Evolutionary conservation across 1,140 invertebrate species (phyloP), one percentile per base, ranked within the genome.

Genomic region (Wiebesia pumilae): DNA sequence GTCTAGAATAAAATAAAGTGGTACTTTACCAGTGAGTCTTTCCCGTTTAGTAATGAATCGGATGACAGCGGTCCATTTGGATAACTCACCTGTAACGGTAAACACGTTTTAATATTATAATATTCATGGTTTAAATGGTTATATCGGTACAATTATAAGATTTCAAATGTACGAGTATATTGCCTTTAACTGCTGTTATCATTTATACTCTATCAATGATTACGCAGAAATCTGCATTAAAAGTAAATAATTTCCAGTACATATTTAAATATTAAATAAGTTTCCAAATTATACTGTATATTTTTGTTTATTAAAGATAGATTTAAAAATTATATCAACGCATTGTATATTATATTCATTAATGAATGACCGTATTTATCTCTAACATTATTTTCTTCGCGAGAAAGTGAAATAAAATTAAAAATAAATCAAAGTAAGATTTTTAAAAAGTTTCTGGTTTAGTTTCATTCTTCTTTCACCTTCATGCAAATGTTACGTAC

Each of bases 21-120:
- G 43, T 87, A 83, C 86, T 35, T 87, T 87, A 87, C 86, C 86
- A 87, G 73, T 84, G 86, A 87, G 58, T 87, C 86, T 87, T 84
- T 87, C n/a, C 86, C 86, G 84, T 87, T 87, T 80, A 87, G 86
- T 43, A 87, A 87, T 43, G 86, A 87, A 33, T 87, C 86, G 58
- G 86, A 87, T 80, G 86, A 87, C 35, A 83, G 86, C 40, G 86
- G 86, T 43, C 86, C 86, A 38, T 87, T 87, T 19, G 86, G 75
- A 83, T 87, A 87, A 87, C 81, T 87, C 75, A 87, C 86, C 86
- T 87, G 51, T 35, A 87, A 87, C 81, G 33, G 73, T 30, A 87
- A 58, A 75, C 10, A 69, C 9, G 40, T 73, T 69, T 35, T 24
- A 30, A 33, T 35, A 33, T 33, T 69, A 69, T 24, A 30, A 33